Evolutionary conservation across 2,797 vertebrate genomes (phyloP).

Genomic region (Aeoliscus strigatus): DNA sequence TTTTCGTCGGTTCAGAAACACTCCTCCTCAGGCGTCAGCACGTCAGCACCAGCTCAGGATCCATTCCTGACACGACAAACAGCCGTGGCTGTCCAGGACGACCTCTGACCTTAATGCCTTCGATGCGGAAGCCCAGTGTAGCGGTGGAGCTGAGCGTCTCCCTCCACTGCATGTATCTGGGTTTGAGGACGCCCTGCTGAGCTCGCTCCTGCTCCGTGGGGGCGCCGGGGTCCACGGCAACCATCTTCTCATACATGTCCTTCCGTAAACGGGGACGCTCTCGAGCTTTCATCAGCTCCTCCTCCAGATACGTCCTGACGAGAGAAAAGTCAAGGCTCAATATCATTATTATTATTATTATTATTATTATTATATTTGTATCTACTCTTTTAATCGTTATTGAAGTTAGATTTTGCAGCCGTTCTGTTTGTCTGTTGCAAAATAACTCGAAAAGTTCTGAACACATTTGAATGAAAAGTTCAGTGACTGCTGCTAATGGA

Average conservation of each 20-base stretch:
- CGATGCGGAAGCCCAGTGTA: slow-evolving; percentile 86
- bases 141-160: slow-evolving; percentile 88
- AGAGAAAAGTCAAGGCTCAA: slow-evolving; percentile 1
- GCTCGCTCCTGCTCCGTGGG: slow-evolving; percentile 79
- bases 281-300: slow-evolving; percentile 83
- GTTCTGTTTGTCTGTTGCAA: no score
- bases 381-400: no score
- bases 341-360: no score
- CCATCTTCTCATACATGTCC: slow-evolving; percentile 93
- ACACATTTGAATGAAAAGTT: no score
- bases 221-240: slow-evolving; percentile 83
- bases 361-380: no score
- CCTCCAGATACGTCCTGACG: slow-evolving; percentile 86
- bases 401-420: no score
- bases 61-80: slow-evolving; percentile 29
- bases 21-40: no score
- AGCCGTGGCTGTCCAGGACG: neutral
- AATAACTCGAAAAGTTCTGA: no score
- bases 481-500: no score
- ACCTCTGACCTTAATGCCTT: slow-evolving; percentile 84
- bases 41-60: slow-evolving; percentile 6
- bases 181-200: slow-evolving; percentile 83
- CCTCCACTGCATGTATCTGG: slow-evolving; percentile 94
- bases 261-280: slow-evolving; percentile 79
- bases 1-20: slow-evolving; percentile 7